Evolutionary conservation across 1,140 invertebrate genomes (phyloP).

Genomic region (Drosophila baimaii): DNA sequence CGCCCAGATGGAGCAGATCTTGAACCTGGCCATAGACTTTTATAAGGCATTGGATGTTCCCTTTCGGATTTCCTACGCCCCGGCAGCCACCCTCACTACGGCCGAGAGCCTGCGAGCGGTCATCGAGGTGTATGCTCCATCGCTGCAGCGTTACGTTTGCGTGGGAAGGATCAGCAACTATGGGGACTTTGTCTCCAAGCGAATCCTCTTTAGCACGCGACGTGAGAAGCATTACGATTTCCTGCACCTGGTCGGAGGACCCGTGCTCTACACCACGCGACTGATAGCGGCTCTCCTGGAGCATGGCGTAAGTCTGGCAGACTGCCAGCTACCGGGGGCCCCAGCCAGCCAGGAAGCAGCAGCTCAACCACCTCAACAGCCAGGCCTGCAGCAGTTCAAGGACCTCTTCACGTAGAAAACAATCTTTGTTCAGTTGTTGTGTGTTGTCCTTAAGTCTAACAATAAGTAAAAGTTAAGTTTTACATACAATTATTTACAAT

Average conservation of each 20-base stretch:
- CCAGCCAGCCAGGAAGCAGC: slow-evolving; percentile 7
- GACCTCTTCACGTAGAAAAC: slow-evolving; percentile 76
- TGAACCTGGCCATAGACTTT: slow-evolving; percentile 84
- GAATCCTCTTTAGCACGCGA: slow-evolving; percentile 86
- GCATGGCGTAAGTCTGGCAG: slow-evolving; percentile 76
- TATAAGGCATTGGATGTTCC: slow-evolving; percentile 86
- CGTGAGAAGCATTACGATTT: slow-evolving; percentile 85
- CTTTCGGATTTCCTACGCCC: slow-evolving; percentile 86
- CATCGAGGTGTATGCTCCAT: slow-evolving; percentile 87
- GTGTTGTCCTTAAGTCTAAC: slow-evolving; percentile 55
- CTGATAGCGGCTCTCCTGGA: slow-evolving; percentile 87
- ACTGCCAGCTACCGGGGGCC: slow-evolving; percentile 33
- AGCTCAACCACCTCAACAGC: too few relatives aligned
- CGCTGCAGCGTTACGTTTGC: slow-evolving; percentile 86
- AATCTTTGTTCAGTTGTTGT: slow-evolving; percentile 34
- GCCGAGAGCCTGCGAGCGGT: slow-evolving; percentile 86
- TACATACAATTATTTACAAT: slow-evolving; percentile 76
- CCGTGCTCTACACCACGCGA: slow-evolving; percentile 86
- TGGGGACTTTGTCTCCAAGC: slow-evolving; percentile 87
- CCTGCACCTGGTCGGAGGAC: slow-evolving; percentile 86
- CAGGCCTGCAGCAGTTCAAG: slow-evolving; percentile 68
- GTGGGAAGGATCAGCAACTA: slow-evolving; percentile 87
- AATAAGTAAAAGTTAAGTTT: slow-evolving; percentile 69
- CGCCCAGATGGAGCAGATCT: slow-evolving; percentile 84
- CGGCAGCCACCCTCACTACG: slow-evolving; percentile 85